Evolutionary conservation across 2,113 vertebrate species (phyloP).

Genomic region (Zosterops pallidus): DNA sequence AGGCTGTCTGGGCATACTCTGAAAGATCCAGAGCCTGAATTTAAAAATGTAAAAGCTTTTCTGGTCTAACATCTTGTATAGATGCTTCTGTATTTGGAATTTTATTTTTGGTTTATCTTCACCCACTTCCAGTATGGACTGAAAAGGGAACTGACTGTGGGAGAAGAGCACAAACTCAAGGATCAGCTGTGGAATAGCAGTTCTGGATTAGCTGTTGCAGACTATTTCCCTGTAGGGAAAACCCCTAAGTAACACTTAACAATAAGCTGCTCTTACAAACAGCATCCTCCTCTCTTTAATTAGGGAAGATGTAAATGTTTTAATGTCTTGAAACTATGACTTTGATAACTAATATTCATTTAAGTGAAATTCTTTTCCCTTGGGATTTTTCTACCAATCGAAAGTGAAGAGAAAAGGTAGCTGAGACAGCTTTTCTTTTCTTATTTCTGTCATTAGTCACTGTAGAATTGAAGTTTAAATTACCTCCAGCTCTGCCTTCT

Average conservation of each 20-base stretch:
- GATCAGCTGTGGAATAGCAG: background rate
- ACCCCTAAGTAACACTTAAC: background rate
- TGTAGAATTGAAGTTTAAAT: slow-evolving; percentile 39
- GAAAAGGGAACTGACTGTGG: background rate
- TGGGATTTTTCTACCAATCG: slow-evolving; percentile 16
- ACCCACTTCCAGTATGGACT: background rate
- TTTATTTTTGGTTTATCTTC: background rate
- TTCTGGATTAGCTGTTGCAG: background rate
- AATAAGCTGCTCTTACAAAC: background rate
- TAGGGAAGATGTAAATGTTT: slow-evolving; percentile 4
- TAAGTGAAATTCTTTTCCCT: background rate
- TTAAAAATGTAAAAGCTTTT: background rate
- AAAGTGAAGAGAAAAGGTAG: background rate
- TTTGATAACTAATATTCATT: slow-evolving; percentile 10
- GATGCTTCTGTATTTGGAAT: background rate
- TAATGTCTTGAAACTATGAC: background rate
- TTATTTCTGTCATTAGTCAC: slow-evolving; percentile 10
- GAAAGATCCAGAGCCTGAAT: background rate
- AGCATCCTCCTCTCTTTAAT: slow-evolving; percentile 3
- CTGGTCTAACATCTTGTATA: background rate
- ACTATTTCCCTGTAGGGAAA: slow-evolving; percentile 6
- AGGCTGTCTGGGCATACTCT: background rate
- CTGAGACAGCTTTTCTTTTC: background rate
- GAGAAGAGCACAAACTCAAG: background rate
- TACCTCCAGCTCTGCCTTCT: background rate